Evolutionary conservation across 1,140 invertebrate species (phyloP).

Genomic region (Zaprionus capensis): DNA sequence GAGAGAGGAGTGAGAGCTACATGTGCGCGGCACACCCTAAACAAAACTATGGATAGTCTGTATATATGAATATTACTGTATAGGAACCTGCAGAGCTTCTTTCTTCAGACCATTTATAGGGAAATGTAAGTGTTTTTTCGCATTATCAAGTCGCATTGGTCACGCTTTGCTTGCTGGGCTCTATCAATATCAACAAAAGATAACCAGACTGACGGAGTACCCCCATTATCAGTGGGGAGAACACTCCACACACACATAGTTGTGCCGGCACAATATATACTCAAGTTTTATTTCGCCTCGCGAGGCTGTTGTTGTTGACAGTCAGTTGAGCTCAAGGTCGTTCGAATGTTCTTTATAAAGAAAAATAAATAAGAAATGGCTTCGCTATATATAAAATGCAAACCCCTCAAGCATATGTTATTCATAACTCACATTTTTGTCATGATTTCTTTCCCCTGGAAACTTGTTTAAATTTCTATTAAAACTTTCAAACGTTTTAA

Average conservation of each 20-base stretch:
- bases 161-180: slow-evolving; percentile 8
- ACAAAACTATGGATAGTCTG: neutral
- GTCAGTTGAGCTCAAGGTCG: slow-evolving; percentile 56
- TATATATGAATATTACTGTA: neutral
- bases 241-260: neutral
- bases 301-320: slow-evolving; percentile 52
- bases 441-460: slow-evolving; percentile 9
- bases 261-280: no score
- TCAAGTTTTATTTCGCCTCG: slow-evolving; percentile 44
- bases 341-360: slow-evolving; percentile 43
- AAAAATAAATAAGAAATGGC: slow-evolving; percentile 8
- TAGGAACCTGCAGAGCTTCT: neutral
- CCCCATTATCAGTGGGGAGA: slow-evolving; percentile 29
- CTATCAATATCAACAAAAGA: slow-evolving; percentile 73
- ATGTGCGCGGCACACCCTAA: slow-evolving; percentile 27
- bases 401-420: neutral
- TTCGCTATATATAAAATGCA: slow-evolving; percentile 10
- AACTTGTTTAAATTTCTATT: slow-evolving; percentile 24
- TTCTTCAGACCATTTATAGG: neutral
- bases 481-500: slow-evolving; percentile 19
- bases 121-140: neutral
- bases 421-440: slow-evolving; percentile 11
- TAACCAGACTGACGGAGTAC: slow-evolving; percentile 43
- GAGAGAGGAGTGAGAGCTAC: neutral
- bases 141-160: slow-evolving; percentile 13